Evolutionary conservation across 2,888 invertebrate genomes (phyloP), one percentile per base, ranked within the genome.

Genomic region (Archips crataeganus): DNA sequence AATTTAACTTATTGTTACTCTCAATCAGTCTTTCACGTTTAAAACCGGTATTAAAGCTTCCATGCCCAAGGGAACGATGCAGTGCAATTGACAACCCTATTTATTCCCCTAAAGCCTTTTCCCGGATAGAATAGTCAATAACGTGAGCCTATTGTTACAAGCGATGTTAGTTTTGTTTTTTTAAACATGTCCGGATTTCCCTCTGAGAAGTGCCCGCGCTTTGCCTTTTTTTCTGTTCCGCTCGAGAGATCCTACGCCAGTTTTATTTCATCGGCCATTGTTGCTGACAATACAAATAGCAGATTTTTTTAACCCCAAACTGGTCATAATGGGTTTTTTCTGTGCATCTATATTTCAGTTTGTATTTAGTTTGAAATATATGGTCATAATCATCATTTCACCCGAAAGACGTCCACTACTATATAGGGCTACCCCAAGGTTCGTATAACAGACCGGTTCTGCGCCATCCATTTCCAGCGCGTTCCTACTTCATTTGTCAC

Each of bases 91-190:
- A 47, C 74, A 74, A 11, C 74, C 69, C 74, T 74, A 61, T 69
- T 73, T 64, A 39, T 34, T 36, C 45, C 60, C 15, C 54, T n/a
- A 42, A 73, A 57, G 59, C 63, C 69, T 69, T 65, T 74, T 45
- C 49, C 74, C 51, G 74, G 65, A 65, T 65, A 69, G 69, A 74
- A 74, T 70, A 70, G 74, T 60, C 74, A 74, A 74, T 70, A 69
- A 74, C 74, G 74, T 70, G 60, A 59, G 68, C 69, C 74, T 70
- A 65, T 74, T 74, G 74, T 74, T 65, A 70, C 69, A 69, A 10
- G 51, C 69, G 60, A 60, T 60, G 51, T 65, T 49, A 60, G 69
- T 42, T 70, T 70, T 71, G 59, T 51, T 65, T 73, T 71, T 73
- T 39, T 49, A 69, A 73, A 73, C 73, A 63, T 70, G 74, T 63